Conservation (phyloP, 2,888 invertebrate genomes). For the Nematopogon swammerdamellus region DNA sequence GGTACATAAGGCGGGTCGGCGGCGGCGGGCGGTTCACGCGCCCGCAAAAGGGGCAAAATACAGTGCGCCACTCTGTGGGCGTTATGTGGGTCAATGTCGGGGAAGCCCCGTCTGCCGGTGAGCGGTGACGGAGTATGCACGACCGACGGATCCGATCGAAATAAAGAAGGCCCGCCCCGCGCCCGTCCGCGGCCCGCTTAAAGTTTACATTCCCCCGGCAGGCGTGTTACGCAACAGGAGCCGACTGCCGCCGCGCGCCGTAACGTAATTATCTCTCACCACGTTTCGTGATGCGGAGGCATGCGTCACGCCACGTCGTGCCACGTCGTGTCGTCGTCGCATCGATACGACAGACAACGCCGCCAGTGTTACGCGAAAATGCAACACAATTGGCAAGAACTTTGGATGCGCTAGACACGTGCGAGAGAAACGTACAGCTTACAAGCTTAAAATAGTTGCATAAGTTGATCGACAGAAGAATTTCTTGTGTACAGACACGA, state of each 20-base stretch:
- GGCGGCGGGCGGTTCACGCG: constrained; percentile 49
- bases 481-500: too few relatives aligned
- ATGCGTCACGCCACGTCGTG: too few relatives aligned
- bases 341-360: too few relatives aligned
- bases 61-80: constrained; percentile 13
- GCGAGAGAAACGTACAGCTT: too few relatives aligned
- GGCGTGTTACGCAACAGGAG: background rate
- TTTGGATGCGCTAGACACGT: too few relatives aligned
- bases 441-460: too few relatives aligned
- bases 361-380: too few relatives aligned
- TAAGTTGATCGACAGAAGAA: too few relatives aligned
- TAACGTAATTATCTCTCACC: background rate
- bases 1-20: constrained; percentile 53
- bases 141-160: background rate
- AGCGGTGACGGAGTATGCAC: background rate
- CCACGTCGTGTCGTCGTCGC: too few relatives aligned
- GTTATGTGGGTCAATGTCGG: constrained; percentile 54
- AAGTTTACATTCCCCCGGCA: background rate
- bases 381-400: too few relatives aligned
- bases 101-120: constrained; percentile 22
- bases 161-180: constrained; percentile 1
- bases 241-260: background rate
- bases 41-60: constrained; percentile 60
- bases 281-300: background rate
- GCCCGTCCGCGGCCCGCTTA: constrained; percentile 4